Evolutionary conservation across 2,888 invertebrate genomes (phyloP).

Genomic region (Callyntrura sp.): DNA sequence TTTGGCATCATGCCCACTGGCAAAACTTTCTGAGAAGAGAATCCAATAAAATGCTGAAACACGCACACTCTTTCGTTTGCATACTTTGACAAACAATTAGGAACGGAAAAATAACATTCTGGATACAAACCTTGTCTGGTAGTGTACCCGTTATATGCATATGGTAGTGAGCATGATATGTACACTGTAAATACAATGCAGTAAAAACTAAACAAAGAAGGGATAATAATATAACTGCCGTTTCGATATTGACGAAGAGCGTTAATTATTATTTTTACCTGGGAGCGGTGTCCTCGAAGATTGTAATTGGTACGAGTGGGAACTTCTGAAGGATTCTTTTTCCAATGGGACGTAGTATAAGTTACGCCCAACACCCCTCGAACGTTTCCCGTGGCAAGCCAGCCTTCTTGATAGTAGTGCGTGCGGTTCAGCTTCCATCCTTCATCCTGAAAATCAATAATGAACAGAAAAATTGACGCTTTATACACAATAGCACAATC

Average conservation of each 20-base stretch:
- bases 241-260: conserved; percentile 9
- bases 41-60: conserved; percentile 20
- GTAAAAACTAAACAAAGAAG: no score
- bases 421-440: conserved; percentile 98
- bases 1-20: background rate
- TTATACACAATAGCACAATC: no score
- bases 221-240: conserved; percentile 19
- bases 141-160: no score
- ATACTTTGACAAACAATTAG: no score
- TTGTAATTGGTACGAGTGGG: conserved; percentile 98
- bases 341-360: conserved; percentile 97
- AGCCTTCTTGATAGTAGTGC: conserved; percentile 98
- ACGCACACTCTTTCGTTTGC: background rate
- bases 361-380: conserved; percentile 98
- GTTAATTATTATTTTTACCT: conserved; percentile 88
- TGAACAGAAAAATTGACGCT: conserved; percentile 84
- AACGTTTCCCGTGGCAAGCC: conserved; percentile 98
- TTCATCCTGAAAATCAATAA: conserved; percentile 89
- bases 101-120: no score
- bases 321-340: conserved; percentile 92
- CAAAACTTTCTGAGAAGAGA: background rate
- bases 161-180: no score
- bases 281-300: conserved; percentile 97
- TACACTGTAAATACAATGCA: no score
- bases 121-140: no score